Base-by-base conservation (phyloP, 2,113 vertebrate species). In the Empidonax alnorum region DNA sequence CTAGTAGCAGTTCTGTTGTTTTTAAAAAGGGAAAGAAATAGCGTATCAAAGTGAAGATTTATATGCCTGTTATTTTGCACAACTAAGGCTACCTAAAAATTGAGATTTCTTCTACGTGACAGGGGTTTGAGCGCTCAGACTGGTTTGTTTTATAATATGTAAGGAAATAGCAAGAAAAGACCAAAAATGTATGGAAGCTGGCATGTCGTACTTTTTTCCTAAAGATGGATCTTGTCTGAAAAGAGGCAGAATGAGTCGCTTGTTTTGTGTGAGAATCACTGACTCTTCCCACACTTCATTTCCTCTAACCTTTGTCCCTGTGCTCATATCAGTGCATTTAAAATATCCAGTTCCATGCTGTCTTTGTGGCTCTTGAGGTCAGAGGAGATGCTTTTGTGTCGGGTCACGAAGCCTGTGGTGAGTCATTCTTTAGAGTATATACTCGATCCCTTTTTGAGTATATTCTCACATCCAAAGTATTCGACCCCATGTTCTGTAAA, bases 231-330 rank as follows among this genome's bases (percentile, higher is more conserved):
- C 85, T 84, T 72, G 20, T 87, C 66, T 68, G 47, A 44, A 59
- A 86, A 35, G 28, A 72, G 20, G 25, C 73, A 79, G 62, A 89
- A 89, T 73, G 83, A 46, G 55, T 52, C 80, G 84, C 33, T 68
- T 95, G 78, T 90, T 94, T 53, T 84, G 21, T 95, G 25, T 97
- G 93, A 97, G 95, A 97, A 95, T 95, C 75, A 75, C 63, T 91
- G 82, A 74, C 74, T 97, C 95, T 96, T 90, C 94, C 95, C 95
- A 96, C 69, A 76, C 90, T 97, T 94, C 25, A 61, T 94, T 95
- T 94, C 94, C 94, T 92, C 59, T 97, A 75, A 97, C 91, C 91
- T 96, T 96, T 94, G 96, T 87, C 96, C 94, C 61, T 42, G 35
- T 87, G 59, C 41, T 47, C 83, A 23, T 95, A 94, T 94, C 71